Evolutionary conservation across 2,888 invertebrate species (phyloP), one percentile per base, ranked within the genome.

Genomic region (Drosophila nr. perissopoda): DNA sequence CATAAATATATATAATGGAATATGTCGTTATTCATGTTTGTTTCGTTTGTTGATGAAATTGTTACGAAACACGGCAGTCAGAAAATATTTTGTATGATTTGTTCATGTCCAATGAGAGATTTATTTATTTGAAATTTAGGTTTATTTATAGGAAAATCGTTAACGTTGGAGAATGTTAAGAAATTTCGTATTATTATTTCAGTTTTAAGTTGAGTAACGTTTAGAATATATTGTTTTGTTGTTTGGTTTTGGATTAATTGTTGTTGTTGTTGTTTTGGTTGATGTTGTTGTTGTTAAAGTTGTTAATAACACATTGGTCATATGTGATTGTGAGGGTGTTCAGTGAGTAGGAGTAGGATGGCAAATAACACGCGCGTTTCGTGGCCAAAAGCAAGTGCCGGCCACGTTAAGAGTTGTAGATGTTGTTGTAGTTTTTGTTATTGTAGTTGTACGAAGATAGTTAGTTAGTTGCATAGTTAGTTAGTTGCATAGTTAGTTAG

Each of bases 401-500:
- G 38, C 38, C 63, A 72, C 36, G 34, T 62, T 40, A 48, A 46
- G 34, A 71, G 62, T 73, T 62, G 48, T 70, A 54, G 38, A 27
- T 61, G 54, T 56, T 49, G 40, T 49, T 70, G 27, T 27, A 16
- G 57, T 65, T 33, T 33, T 53, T 76, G 29, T 60, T 53, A 40
- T 65, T 66, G 53, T 56, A 27, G 54, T 62, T 60, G 69, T 76
- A 51, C 68, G 78, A 60, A 74, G 62, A 75, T 68, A 71, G 71
- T 74, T 76, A 60, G 70, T 57, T 67, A 79, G 67, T 72, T 71
- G 59, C 60, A 71, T 63, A 72, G 73, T 74, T 75, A 71, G 66
- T 75, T 62, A 70, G 74, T 78, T 25, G 3, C 13, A 21, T 59
- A 72, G 71, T 67, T 63, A 76, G 76, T 69, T 74, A 75, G 73